These are phyloP conservation scores for Mizuhopecten yessoensis DNA, from an alignment of 1,140 invertebrate genomes.

Conservation along the genomic window DNA sequence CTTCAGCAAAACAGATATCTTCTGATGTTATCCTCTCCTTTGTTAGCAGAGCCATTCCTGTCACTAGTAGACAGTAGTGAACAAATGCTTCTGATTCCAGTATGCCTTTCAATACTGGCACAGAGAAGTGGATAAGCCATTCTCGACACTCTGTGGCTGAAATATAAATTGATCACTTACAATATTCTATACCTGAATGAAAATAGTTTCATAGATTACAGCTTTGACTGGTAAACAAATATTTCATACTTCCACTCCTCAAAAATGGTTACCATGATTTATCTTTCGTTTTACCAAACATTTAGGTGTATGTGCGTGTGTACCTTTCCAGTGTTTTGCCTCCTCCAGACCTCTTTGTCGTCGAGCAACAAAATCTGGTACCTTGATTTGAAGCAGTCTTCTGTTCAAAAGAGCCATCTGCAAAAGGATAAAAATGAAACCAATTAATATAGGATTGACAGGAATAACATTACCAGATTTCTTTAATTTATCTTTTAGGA, in stretches of 20 bases:
- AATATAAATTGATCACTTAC: too few relatives aligned
- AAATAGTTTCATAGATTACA: background rate
- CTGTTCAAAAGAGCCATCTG: background rate
- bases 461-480: too few relatives aligned
- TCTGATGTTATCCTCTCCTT: background rate
- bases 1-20: conserved; percentile 6
- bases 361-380: background rate
- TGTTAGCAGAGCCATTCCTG: background rate
- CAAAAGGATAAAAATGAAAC: background rate
- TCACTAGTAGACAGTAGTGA: conserved; percentile 42
- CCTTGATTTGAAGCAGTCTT: background rate
- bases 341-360: background rate
- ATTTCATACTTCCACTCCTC: background rate
- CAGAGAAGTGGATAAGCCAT: conserved; percentile 44
- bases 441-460: too few relatives aligned
- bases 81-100: background rate
- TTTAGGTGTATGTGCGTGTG: too few relatives aligned
- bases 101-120: conserved; percentile 23
- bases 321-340: background rate
- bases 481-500: background rate
- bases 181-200: background rate
- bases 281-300: too few relatives aligned
- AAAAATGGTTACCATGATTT: background rate
- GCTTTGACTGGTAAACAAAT: background rate
- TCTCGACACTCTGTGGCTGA: conserved; percentile 51